Conservation (phyloP, 2,888 invertebrate species). For the Panzeria rudis region DNA sequence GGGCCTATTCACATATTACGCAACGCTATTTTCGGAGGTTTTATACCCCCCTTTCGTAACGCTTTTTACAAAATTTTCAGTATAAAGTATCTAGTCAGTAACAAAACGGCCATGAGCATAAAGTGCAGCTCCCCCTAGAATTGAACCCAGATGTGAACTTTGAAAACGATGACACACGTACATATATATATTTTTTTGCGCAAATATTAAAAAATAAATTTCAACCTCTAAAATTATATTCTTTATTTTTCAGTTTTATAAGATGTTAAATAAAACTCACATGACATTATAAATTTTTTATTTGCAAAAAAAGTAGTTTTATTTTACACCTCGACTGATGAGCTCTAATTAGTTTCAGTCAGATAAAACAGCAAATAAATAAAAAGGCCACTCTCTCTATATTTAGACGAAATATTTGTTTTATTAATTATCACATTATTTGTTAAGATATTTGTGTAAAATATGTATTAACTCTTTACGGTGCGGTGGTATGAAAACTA, state of each 20-base stretch:
- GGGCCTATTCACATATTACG: too few species aligned
- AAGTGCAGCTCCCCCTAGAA: too few species aligned
- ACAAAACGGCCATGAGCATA: too few species aligned
- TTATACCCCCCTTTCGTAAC: too few species aligned
- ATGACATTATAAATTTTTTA: constrained; percentile 51
- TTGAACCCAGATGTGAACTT: too few species aligned
- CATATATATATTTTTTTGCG: not conserved
- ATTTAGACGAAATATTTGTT: constrained; percentile 57
- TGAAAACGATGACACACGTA: too few species aligned
- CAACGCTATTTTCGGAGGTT: too few species aligned
- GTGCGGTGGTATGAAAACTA: too few species aligned
- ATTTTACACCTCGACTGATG: constrained; percentile 41
- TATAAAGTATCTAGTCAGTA: too few species aligned
- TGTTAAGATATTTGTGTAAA: constrained; percentile 15
- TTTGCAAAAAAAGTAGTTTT: constrained; percentile 36
- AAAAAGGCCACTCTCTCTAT: constrained; percentile 1
- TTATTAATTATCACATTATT: constrained; percentile 52
- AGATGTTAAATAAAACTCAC: constrained; percentile 50
- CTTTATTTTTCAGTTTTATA: not conserved
- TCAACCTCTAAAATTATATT: not conserved
- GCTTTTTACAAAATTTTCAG: too few species aligned
- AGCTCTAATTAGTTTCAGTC: constrained; percentile 59
- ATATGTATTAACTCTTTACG: constrained; percentile 27
- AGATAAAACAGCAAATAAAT: constrained; percentile 26
- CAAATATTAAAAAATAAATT: not conserved